Evolutionary conservation across 64 coral and sea anemone species (phyloP).

Genomic region (Anthopleura sola): DNA sequence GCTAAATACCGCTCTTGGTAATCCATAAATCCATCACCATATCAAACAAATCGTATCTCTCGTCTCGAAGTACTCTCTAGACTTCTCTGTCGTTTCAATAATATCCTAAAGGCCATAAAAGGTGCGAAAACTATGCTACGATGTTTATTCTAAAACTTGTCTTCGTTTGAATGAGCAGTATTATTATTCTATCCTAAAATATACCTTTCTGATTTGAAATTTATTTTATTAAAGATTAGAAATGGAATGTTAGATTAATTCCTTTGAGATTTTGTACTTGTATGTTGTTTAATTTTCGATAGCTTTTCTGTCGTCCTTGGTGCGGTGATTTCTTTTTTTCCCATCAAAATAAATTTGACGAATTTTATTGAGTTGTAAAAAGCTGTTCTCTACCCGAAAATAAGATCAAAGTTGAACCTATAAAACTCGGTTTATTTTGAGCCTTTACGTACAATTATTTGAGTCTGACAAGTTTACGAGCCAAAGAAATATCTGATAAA

Average conservation of each 20-base stretch:
- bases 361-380: background rate
- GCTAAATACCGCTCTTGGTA: background rate
- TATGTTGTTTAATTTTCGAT: background rate
- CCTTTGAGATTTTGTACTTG: background rate
- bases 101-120: background rate
- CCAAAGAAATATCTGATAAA: background rate
- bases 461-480: background rate
- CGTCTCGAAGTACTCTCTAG: background rate
- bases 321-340: background rate
- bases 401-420: slow-evolving; percentile 7
- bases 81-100: background rate
- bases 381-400: background rate
- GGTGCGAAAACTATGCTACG: background rate
- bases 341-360: background rate
- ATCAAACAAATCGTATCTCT: background rate
- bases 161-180: slow-evolving; percentile 15
- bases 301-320: background rate
- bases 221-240: background rate
- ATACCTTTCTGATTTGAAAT: background rate
- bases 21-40: background rate
- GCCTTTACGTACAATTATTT: background rate
- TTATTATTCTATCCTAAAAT: background rate
- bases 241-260: background rate
- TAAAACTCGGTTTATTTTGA: background rate
- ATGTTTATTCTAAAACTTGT: background rate